phyloP scores from a whole-genome alignment of 2,888 invertebrate species.

The Thelaira solivaga region DNA sequence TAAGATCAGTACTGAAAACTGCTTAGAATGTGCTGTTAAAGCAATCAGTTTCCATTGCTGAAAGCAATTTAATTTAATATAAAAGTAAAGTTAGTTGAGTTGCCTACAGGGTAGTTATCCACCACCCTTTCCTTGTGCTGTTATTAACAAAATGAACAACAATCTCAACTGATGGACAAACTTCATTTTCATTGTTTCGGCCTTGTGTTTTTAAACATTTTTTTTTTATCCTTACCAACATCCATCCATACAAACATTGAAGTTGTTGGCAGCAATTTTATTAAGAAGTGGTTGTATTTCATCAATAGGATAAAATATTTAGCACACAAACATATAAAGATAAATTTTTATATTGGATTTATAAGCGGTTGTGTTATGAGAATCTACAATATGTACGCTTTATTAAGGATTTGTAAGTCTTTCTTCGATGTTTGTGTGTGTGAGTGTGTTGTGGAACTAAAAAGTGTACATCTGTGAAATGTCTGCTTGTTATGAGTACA shows the following conservation, averaged over 20 bases:
- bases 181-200: slow-evolving; percentile 35
- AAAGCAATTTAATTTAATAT: too few relatives aligned
- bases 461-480: slow-evolving; percentile 45
- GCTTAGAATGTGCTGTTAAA: too few relatives aligned
- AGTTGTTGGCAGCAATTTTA: slow-evolving; percentile 49
- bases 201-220: neutral
- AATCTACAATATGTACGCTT: slow-evolving; percentile 46
- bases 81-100: too few relatives aligned
- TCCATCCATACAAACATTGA: neutral
- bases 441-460: slow-evolving; percentile 3
- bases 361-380: slow-evolving; percentile 55
- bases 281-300: slow-evolving; percentile 37
- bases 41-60: too few relatives aligned
- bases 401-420: too few relatives aligned
- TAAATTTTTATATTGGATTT: slow-evolving; percentile 50
- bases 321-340: slow-evolving; percentile 6
- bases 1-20: too few relatives aligned
- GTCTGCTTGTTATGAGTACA: slow-evolving; percentile 8
- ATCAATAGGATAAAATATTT: slow-evolving; percentile 39
- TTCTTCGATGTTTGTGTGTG: neutral
- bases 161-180: slow-evolving; percentile 45
- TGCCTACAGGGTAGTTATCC: too few relatives aligned
- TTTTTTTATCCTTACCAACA: neutral
- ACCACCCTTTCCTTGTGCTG: slow-evolving; percentile 38
- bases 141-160: slow-evolving; percentile 53